Evolutionary conservation across 1,140 invertebrate species (phyloP).

Genomic region (Drosophila pallidifrons): DNA sequence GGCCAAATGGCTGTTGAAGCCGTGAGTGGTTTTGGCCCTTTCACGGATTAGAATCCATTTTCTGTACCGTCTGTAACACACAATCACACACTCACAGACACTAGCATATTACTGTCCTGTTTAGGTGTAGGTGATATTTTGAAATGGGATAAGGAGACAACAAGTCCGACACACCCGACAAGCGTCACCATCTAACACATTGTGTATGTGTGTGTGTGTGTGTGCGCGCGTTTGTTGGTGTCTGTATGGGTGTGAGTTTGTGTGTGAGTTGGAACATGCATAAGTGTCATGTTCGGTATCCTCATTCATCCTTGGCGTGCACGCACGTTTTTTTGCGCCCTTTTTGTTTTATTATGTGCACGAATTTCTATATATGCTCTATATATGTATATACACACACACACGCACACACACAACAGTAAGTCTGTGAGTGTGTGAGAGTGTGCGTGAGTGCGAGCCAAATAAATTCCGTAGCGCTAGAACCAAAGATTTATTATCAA

Average conservation of each 20-base stretch:
- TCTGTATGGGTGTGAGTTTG: not conserved
- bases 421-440: constrained; percentile 46
- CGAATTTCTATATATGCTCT: constrained; percentile 72
- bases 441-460: constrained; percentile 69
- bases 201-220: constrained; percentile 15
- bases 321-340: constrained; percentile 84
- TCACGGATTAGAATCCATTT: constrained; percentile 71
- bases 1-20: constrained; percentile 57
- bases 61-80: constrained; percentile 29
- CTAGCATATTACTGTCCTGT: constrained; percentile 19
- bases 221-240: constrained; percentile 25
- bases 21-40: constrained; percentile 59
- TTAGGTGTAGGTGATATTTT: constrained; percentile 56
- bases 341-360: constrained; percentile 84
- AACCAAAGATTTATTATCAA: constrained; percentile 85
- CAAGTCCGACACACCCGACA: constrained; percentile 29
- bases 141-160: constrained; percentile 59
- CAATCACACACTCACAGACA: constrained; percentile 11
- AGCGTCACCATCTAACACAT: constrained; percentile 22
- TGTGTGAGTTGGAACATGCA: constrained; percentile 69
- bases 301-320: constrained; percentile 83
- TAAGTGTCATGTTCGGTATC: constrained; percentile 84
- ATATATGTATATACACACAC: constrained; percentile 15
- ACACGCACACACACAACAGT: not conserved
- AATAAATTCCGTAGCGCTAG: constrained; percentile 85